Conservation (phyloP, 2,888 invertebrate species). For the Aphrophora alni region DNA sequence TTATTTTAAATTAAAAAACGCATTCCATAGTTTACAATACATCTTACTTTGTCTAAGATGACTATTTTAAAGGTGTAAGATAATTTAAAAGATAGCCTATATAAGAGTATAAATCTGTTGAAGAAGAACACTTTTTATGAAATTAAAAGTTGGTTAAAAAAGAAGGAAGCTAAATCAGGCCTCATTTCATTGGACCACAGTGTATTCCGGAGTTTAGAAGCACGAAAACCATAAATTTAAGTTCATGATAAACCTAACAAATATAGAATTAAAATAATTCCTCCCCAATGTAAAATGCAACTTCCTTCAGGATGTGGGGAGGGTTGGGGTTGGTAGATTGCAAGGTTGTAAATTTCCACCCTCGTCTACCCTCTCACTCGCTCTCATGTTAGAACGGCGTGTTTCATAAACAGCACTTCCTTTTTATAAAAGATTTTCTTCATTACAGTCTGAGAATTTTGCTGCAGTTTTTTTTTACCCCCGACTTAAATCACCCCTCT, state of each 20-base stretch:
- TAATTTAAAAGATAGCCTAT: background rate
- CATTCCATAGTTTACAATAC: too few species aligned
- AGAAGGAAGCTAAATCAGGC: constrained; percentile 27
- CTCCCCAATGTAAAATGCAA: constrained; percentile 47
- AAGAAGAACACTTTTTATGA: constrained; percentile 25
- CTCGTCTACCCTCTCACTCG: constrained; percentile 33
- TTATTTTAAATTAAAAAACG: too few species aligned
- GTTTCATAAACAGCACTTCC: constrained; percentile 42
- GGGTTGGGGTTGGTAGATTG: constrained; percentile 42
- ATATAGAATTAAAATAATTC: constrained; percentile 49
- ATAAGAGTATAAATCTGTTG: background rate
- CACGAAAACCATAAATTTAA: constrained; percentile 35
- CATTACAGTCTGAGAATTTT: constrained; percentile 39
- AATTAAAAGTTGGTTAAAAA: constrained; percentile 34
- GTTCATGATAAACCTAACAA: constrained; percentile 47
- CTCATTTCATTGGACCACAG: constrained; percentile 26
- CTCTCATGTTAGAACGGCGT: constrained; percentile 40
- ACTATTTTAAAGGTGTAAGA: background rate
- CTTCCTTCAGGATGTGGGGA: constrained; percentile 45
- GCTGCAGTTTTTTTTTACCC: constrained; percentile 27
- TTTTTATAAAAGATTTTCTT: constrained; percentile 44
- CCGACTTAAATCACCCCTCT: constrained; percentile 18
- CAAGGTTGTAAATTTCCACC: constrained; percentile 45
- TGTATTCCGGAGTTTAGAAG: background rate
- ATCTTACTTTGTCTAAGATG: too few species aligned